These are phyloP conservation scores for Dicentrarchus labrax DNA, from an alignment of 2,113 vertebrate species.

Conservation along the genomic window DNA sequence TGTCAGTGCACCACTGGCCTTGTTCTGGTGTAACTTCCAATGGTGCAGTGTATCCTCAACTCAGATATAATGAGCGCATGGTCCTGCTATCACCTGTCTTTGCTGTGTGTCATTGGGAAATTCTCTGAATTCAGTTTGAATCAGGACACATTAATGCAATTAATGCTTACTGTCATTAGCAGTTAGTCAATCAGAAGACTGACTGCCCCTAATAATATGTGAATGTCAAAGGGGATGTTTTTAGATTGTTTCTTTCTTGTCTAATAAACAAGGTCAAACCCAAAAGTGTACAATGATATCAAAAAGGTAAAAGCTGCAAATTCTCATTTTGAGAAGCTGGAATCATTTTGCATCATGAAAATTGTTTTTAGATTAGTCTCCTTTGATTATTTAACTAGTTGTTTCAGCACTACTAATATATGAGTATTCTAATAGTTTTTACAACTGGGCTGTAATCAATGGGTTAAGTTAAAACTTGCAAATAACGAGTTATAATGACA, in stretches of 20 bases:
- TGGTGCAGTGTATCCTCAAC: slow-evolving; percentile 11
- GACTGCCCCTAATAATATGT: neutral
- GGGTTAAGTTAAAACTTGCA: neutral
- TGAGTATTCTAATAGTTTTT: neutral
- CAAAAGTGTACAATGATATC: neutral
- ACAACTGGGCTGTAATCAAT: neutral
- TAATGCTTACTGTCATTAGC: neutral
- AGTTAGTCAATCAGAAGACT: neutral
- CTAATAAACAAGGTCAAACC: neutral
- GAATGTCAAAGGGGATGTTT: neutral
- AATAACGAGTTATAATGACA: neutral
- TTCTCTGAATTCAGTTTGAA: slow-evolving; percentile 1
- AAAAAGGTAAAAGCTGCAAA: neutral
- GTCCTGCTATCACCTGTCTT: neutral
- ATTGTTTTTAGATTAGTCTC: neutral
- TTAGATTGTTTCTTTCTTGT: neutral
- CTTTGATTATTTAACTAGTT: neutral
- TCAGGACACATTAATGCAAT: neutral
- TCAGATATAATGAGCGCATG: slow-evolving; percentile 16
- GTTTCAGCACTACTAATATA: neutral
- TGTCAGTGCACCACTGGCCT: slow-evolving; percentile 57
- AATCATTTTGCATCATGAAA: too few relatives aligned
- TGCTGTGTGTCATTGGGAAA: neutral
- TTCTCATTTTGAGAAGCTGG: neutral
- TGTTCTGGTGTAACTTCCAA: slow-evolving; percentile 50